Evolutionary conservation across 2,797 vertebrate species (phyloP).

Genomic region (Capromys pilorides): DNA sequence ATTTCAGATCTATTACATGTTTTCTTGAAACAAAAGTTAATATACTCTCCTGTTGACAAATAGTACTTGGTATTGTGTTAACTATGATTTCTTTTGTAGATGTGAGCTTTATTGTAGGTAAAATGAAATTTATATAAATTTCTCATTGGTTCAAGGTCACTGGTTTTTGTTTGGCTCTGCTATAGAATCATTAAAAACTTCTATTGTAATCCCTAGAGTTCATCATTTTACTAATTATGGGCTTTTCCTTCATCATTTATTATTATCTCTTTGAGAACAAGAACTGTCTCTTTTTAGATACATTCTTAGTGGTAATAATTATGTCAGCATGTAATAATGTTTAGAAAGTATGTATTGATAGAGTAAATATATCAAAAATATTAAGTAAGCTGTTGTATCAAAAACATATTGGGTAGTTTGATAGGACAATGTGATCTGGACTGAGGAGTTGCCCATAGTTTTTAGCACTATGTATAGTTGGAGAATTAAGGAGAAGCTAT

Average conservation of each 20-base stretch:
- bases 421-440: background rate
- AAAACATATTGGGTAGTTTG: background rate
- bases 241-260: background rate
- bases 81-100: conserved; percentile 70
- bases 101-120: conserved; percentile 43
- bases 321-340: background rate
- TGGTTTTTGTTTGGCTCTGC: background rate
- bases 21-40: conserved; percentile 72
- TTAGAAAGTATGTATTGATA: background rate
- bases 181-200: background rate
- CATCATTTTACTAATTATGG: background rate
- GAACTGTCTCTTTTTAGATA: background rate
- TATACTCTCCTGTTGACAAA: background rate
- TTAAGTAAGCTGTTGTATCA: conserved; percentile 2
- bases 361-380: background rate
- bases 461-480: background rate
- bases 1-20: conserved; percentile 47
- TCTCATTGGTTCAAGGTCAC: background rate
- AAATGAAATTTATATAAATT: background rate
- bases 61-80: conserved; percentile 55
- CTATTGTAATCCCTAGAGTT: background rate
- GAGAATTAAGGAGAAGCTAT: background rate
- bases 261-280: conserved; percentile 7
- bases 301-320: conserved; percentile 23
- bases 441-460: background rate